Conservation (phyloP, 2,888 invertebrate species). For the Seira ritae region DNA sequence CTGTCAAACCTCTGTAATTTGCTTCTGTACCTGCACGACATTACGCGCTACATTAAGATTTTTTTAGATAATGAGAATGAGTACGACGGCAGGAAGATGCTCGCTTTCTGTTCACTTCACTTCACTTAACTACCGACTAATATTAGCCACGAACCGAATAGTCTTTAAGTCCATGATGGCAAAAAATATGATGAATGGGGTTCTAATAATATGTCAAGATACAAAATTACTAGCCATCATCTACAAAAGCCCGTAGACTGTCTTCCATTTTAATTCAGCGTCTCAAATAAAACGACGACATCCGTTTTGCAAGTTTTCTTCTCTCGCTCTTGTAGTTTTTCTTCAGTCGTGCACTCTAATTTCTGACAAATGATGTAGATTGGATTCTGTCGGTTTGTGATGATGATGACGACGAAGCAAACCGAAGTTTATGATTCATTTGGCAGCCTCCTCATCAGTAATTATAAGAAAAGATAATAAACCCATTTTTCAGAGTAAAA, state of each 20-base stretch:
- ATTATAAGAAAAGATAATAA: conserved; percentile 64
- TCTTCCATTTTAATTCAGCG: neutral
- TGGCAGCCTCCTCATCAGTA: conserved; percentile 58
- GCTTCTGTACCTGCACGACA: conserved; percentile 13
- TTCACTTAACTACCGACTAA: neutral
- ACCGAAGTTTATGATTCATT: conserved; percentile 59
- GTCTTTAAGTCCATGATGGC: neutral
- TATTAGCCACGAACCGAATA: neutral
- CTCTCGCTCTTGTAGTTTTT: neutral
- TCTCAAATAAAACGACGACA: neutral
- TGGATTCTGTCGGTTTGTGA: neutral
- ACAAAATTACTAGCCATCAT: conserved; percentile 2
- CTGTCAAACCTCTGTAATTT: conserved; percentile 49
- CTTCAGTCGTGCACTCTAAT: conserved; percentile 40
- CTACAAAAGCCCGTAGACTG: conserved; percentile 4
- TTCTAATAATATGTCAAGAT: conserved; percentile 15
- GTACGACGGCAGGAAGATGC: conserved; percentile 7
- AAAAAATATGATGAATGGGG: conserved; percentile 15
- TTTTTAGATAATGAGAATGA: conserved; percentile 22
- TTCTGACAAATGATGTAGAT: conserved; percentile 34
- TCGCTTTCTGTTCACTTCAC: conserved; percentile 19
- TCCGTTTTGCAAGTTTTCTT: neutral
- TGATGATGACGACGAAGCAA: conserved; percentile 36
- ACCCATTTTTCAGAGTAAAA: conserved; percentile 57
- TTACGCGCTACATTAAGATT: neutral